A percentile compares a stretch with the other conserved stretches of the same genome.
phyloP scores from a whole-genome alignment of 2,888 invertebrate species.

The Orgyia antiqua region DNA sequence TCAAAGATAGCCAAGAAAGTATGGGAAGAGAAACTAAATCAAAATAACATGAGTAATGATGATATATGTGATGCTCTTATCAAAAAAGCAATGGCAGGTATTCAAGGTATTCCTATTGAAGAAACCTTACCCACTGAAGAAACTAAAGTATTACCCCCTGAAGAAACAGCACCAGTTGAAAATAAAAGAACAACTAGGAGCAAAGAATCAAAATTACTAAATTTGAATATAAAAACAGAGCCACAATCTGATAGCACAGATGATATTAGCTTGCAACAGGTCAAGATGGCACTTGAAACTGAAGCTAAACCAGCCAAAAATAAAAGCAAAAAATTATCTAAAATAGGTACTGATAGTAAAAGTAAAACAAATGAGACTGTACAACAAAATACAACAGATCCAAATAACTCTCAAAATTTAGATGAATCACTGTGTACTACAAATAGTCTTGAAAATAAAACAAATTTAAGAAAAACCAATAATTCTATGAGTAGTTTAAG shows the following conservation, averaged over 20 bases:
- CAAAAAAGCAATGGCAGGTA: slow-evolving; percentile 66
- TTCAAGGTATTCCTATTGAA: slow-evolving; percentile 44
- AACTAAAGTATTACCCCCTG: slow-evolving; percentile 21
- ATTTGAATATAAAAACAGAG: slow-evolving; percentile 6
- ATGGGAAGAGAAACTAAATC: slow-evolving; percentile 64
- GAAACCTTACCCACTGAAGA: slow-evolving; percentile 21
- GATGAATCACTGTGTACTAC: background rate
- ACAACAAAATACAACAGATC: too few relatives aligned
- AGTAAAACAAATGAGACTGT: too few relatives aligned
- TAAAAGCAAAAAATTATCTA: slow-evolving; percentile 11
- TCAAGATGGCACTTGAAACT: slow-evolving; percentile 25
- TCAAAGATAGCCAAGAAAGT: slow-evolving; percentile 40
- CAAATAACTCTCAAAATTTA: too few relatives aligned
- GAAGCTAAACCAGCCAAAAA: slow-evolving; percentile 15
- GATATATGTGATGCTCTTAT: slow-evolving; percentile 69
- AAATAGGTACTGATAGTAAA: slow-evolving; percentile 1
- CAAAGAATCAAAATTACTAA: slow-evolving; percentile 15
- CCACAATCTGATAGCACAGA: slow-evolving; percentile 7
- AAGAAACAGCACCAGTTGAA: slow-evolving; percentile 16
- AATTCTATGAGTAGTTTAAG: slow-evolving; percentile 14
- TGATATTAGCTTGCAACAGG: slow-evolving; percentile 30
- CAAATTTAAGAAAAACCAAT: slow-evolving; percentile 3
- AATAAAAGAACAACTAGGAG: slow-evolving; percentile 21
- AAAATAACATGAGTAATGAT: slow-evolving; percentile 66
- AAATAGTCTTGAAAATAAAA: background rate